These are phyloP conservation scores for Drosophila ficusphila DNA, from an alignment of 1,140 invertebrate species.

Conservation along the genomic window DNA sequence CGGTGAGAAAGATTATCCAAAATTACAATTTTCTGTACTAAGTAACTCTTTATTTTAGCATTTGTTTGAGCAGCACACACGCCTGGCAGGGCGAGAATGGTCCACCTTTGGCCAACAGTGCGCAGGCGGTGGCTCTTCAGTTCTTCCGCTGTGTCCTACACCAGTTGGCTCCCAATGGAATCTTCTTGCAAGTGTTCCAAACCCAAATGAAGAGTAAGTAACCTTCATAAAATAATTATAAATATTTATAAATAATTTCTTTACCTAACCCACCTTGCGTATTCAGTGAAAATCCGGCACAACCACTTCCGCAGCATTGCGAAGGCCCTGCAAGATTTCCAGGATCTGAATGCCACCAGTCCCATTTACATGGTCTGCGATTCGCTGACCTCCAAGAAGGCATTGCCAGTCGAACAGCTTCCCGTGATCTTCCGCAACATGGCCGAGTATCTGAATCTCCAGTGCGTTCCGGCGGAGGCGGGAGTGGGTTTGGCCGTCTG, in stretches of 20 bases:
- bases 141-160: conserved; percentile 98
- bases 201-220: conserved; percentile 91
- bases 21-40: neutral
- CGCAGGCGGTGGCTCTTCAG: conserved; percentile 97
- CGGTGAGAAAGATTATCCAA: conserved; percentile 86
- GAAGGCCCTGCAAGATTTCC: conserved; percentile 97
- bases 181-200: conserved; percentile 98
- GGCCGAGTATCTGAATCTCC: conserved; percentile 91
- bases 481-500: conserved; percentile 90
- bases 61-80: conserved; percentile 90
- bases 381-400: conserved; percentile 95
- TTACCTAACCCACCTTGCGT: neutral
- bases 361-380: conserved; percentile 96
- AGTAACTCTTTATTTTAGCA: conserved; percentile 84
- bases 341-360: conserved; percentile 97
- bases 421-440: conserved; percentile 93
- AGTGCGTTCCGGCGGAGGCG: conserved; percentile 94
- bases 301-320: conserved; percentile 97
- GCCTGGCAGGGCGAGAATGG: conserved; percentile 97
- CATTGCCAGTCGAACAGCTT: conserved; percentile 90
- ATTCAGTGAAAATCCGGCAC: conserved; percentile 72
- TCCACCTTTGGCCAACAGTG: conserved; percentile 94
- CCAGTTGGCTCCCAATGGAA: conserved; percentile 97
- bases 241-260: too few relatives aligned
- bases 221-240: too few relatives aligned